Evolutionary conservation across 1,140 invertebrate species (phyloP).

Genomic region (Phymastichus coffea): DNA sequence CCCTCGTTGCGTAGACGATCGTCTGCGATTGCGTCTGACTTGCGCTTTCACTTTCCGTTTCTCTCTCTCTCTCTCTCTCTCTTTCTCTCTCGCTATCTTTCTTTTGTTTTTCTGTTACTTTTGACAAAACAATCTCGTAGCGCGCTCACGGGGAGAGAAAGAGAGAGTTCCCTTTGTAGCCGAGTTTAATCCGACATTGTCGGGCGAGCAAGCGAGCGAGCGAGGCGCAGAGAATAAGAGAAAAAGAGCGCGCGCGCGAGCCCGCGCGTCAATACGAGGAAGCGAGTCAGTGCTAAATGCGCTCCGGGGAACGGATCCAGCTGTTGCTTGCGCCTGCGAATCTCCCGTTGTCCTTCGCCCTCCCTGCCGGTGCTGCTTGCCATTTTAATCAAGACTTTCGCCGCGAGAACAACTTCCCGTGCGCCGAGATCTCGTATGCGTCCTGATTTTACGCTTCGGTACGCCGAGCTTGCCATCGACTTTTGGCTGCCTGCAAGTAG

Average conservation of each 20-base stretch:
- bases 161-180: conserved; percentile 44
- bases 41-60: not conserved
- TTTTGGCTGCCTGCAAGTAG: too few relatives aligned
- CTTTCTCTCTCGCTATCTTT: not conserved
- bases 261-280: not conserved
- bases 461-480: too few relatives aligned
- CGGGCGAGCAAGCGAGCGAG: conserved; percentile 33
- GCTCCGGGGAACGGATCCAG: conserved; percentile 57
- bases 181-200: conserved; percentile 56
- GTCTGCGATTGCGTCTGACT: too few relatives aligned
- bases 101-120: conserved; percentile 15
- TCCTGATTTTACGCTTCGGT: too few relatives aligned
- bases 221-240: conserved; percentile 30
- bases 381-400: conserved; percentile 56
- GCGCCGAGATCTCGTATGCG: too few relatives aligned
- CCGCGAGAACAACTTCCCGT: conserved; percentile 51
- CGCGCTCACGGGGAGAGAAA: conserved; percentile 11
- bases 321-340: conserved; percentile 51
- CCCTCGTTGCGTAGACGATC: too few relatives aligned
- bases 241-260: conserved; percentile 2
- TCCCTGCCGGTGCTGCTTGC: conserved; percentile 41
- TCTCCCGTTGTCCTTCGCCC: not conserved
- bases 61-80: not conserved
- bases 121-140: conserved; percentile 22
- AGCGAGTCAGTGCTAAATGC: conserved; percentile 44